phyloP scores from a whole-genome alignment of 2,888 invertebrate genomes.

The Synanthedon vespiformis region DNA sequence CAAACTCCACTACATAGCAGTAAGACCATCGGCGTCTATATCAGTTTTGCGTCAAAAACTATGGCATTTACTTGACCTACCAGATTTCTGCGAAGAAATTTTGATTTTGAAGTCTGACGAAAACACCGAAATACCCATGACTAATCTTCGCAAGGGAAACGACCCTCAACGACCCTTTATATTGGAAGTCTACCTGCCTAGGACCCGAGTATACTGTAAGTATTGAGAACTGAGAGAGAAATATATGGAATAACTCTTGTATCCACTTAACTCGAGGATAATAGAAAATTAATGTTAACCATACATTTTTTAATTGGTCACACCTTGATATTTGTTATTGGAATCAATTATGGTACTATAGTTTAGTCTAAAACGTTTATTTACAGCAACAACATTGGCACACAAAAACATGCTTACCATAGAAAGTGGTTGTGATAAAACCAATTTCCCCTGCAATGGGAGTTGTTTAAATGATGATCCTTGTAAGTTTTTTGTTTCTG shows the following conservation, averaged over 20 bases:
- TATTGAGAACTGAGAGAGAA: no score
- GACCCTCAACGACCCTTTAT: conserved; percentile 46
- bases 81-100: conserved; percentile 56
- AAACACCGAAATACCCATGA: conserved; percentile 39
- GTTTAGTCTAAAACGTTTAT: not conserved
- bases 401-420: conserved; percentile 31
- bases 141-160: conserved; percentile 46
- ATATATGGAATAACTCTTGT: no score
- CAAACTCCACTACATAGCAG: conserved; percentile 44
- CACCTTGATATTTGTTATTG: no score
- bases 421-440: not conserved
- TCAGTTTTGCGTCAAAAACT: conserved; percentile 49
- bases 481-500: not conserved
- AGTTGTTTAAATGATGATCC: not conserved
- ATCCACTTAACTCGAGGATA: no score
- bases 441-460: not conserved
- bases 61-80: conserved; percentile 52
- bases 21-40: conserved; percentile 43
- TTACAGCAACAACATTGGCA: conserved; percentile 6
- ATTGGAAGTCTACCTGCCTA: conserved; percentile 50
- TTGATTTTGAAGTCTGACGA: conserved; percentile 39
- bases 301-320: no score
- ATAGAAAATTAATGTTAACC: no score
- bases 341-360: no score
- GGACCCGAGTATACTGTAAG: not conserved